Evolutionary conservation across 1,140 invertebrate genomes (phyloP), one percentile per base, ranked within the genome.

Genomic region (Drepana arcuata): DNA sequence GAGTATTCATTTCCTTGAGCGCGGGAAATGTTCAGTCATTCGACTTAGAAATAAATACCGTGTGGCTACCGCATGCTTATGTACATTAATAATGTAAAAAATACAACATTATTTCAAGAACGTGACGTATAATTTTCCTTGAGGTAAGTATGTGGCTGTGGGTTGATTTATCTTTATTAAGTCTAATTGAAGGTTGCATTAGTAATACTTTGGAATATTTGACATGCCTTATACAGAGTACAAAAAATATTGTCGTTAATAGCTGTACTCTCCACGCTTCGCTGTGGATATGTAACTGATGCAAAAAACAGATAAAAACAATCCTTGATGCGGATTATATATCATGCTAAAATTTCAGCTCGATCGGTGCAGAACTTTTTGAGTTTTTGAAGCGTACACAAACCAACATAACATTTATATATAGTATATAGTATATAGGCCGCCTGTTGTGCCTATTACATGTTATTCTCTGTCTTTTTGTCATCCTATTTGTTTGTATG

Each of bases 1-100:
- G 48, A 56, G 23, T 32, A 34, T 44, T 18, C 46, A 68, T 66
- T 68, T 68, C 57, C 59, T 63, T 65, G 45, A 61, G 49, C 49
- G 59, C 56, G 56, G 48, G 53, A 63, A 55, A 51, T 47, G 29
- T 52, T 40, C 41, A 60, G 44, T 46, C 43, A 58, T 57, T 63
- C 34, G 41, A 44, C 57, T 45, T 36, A 52, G 33, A 49, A 55
- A 41, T 23, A 47, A 29, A 40, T 41, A 21, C 27, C 40, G 33
- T 32, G 14, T 32, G 23, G 10, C 24, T 16, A 36, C 32, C 16
- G 26, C 34, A 34, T 38, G 27, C 13, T 29, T 37, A 2, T 16
- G 34, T 33, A 33, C 24, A 16, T 15, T 29, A 18, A 32, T 13
- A 44, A 41, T 41, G 36, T 35, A 23, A 36, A 32, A 21, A 41